A percentile compares a stretch with the other conserved stretches of the same genome.
phyloP scores from a whole-genome alignment of 2,113 vertebrate species.

The Vireo altiloquus region DNA sequence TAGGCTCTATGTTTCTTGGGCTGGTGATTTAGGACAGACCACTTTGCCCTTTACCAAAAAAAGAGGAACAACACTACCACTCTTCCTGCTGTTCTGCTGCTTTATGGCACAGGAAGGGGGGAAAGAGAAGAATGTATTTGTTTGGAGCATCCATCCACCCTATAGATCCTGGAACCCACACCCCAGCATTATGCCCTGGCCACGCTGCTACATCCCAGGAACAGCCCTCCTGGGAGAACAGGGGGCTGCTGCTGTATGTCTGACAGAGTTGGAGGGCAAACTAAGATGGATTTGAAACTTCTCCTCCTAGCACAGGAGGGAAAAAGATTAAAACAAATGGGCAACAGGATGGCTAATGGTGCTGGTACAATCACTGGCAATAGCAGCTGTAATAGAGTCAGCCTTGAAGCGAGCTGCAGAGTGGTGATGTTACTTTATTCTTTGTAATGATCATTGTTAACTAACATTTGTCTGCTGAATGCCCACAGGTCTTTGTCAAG shows the following conservation, averaged over 20 bases:
- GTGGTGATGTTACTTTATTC: conserved; percentile 19
- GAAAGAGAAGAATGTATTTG: not conserved
- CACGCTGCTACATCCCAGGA: not conserved
- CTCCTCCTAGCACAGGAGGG: not conserved
- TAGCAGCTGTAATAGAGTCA: conserved; percentile 1
- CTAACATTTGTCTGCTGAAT: conserved; percentile 27
- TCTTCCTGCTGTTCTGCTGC: not conserved
- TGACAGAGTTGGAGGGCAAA: not conserved
- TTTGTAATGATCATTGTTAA: conserved; percentile 16
- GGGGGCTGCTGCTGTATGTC: not conserved
- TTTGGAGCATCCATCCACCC: not conserved
- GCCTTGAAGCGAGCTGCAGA: not conserved
- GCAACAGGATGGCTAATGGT: not conserved
- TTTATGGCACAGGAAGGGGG: not conserved
- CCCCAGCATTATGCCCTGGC: not conserved
- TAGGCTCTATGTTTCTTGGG: not conserved
- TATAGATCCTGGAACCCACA: not conserved
- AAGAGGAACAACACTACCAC: not conserved
- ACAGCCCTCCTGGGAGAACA: not conserved
- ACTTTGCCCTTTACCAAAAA: not conserved
- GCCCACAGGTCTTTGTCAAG: conserved; percentile 15
- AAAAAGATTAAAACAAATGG: conserved; percentile 21
- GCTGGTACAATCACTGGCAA: not conserved
- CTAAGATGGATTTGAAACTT: conserved; percentile 11
- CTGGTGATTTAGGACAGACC: not conserved